These are phyloP conservation scores for Cyprinodon diabolis DNA, from an alignment of 2,797 vertebrate species.

Conservation along the genomic window DNA sequence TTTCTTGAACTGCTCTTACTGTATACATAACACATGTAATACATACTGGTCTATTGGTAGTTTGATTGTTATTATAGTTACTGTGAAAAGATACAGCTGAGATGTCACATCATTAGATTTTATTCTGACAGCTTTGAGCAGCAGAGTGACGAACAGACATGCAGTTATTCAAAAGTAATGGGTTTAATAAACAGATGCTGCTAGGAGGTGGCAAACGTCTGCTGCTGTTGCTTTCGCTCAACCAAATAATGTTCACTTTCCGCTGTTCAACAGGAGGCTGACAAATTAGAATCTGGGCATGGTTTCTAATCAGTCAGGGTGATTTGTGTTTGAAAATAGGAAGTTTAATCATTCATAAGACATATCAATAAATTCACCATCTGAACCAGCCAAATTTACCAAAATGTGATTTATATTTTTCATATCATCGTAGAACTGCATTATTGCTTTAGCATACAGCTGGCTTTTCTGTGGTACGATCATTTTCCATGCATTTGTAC, in stretches of 20 bases:
- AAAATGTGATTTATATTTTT: conserved; percentile 33
- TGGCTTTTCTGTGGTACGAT: conserved; percentile 14
- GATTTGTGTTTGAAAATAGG: conserved; percentile 3
- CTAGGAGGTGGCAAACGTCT: conserved; percentile 21
- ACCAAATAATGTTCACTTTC: conserved; percentile 15
- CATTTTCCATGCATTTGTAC: too few relatives aligned
- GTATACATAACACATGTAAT: conserved; percentile 37
- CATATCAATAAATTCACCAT: conserved; percentile 20
- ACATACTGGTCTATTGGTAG: conserved; percentile 34
- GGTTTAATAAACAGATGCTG: conserved; percentile 33
- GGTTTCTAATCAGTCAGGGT: conserved; percentile 22
- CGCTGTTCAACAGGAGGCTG: conserved; percentile 5
- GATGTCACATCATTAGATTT: conserved; percentile 46
- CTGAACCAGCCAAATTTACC: conserved; percentile 22
- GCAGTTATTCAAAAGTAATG: conserved; percentile 28
- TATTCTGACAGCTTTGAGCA: conserved; percentile 24
- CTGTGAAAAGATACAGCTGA: conserved; percentile 44
- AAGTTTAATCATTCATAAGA: conserved; percentile 11
- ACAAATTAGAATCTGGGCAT: conserved; percentile 20
- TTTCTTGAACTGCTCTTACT: conserved; percentile 13
- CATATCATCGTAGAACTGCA: conserved; percentile 9
- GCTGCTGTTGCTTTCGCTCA: background rate
- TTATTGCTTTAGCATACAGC: conserved; percentile 45
- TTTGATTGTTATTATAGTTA: conserved; percentile 37
- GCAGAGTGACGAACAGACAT: conserved; percentile 48